phyloP scores from a whole-genome alignment of 2,888 invertebrate genomes.

The Nemoura dubitans region DNA sequence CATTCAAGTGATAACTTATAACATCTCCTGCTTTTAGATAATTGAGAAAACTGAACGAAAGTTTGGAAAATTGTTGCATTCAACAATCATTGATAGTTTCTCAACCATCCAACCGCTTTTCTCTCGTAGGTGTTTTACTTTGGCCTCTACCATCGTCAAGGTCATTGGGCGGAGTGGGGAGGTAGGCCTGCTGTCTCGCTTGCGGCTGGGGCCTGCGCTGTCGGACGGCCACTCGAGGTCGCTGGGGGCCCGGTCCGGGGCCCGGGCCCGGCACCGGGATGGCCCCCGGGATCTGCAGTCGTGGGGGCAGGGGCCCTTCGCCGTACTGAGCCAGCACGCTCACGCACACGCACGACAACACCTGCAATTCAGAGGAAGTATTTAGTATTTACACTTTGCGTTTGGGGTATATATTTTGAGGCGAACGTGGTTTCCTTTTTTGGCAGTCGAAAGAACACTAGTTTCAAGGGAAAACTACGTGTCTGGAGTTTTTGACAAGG shows the following conservation, averaged over 20 bases:
- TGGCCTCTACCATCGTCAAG: not conserved
- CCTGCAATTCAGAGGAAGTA: not conserved
- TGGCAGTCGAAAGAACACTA: too few relatives aligned
- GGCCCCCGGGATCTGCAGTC: conserved; percentile 74
- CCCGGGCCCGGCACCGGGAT: conserved; percentile 58
- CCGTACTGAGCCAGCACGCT: conserved; percentile 44
- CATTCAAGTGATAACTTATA: not conserved
- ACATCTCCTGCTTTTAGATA: not conserved
- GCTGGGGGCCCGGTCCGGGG: conserved; percentile 56
- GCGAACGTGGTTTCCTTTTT: too few relatives aligned
- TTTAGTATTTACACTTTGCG: too few relatives aligned
- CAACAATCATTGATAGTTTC: too few relatives aligned
- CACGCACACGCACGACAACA: conserved; percentile 18
- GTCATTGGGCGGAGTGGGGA: conserved; percentile 39
- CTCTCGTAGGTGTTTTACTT: not conserved
- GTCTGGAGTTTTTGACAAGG: too few relatives aligned
- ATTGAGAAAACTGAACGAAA: not conserved
- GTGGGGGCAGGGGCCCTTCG: conserved; percentile 62
- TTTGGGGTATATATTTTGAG: too few relatives aligned
- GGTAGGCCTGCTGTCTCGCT: conserved; percentile 51
- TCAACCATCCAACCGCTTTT: not conserved
- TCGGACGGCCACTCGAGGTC: conserved; percentile 56
- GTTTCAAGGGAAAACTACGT: too few relatives aligned
- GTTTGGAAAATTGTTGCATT: not conserved
- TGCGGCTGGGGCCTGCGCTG: conserved; percentile 58